A percentile compares a stretch with the other conserved stretches of the same genome.
phyloP scores from a whole-genome alignment of 2,797 vertebrate species.

The Acrossocheilus wenchowensis region DNA sequence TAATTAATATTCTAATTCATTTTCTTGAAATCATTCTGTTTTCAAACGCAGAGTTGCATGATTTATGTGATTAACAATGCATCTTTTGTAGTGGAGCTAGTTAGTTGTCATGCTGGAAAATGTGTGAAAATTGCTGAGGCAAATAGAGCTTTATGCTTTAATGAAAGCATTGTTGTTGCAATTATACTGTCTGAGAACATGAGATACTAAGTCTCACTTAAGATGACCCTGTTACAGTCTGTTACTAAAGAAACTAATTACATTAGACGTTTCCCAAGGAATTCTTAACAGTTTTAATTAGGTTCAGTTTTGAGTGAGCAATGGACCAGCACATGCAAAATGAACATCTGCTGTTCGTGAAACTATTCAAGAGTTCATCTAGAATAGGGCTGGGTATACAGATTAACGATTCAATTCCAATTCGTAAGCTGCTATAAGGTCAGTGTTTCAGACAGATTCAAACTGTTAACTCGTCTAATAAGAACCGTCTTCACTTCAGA shows the following conservation, averaged over 20 bases:
- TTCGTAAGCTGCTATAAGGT: neutral
- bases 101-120: neutral
- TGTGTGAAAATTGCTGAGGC: conserved; percentile 1
- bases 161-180: neutral
- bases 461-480: neutral
- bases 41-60: neutral
- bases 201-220: neutral
- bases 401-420: neutral
- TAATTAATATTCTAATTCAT: neutral
- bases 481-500: neutral
- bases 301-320: neutral
- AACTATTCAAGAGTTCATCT: neutral
- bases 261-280: neutral
- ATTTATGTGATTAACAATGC: conserved; percentile 7
- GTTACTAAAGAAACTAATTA: neutral
- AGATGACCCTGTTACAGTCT: neutral
- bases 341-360: neutral
- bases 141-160: neutral
- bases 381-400: neutral
- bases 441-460: neutral
- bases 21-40: neutral
- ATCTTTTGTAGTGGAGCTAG: neutral
- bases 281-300: conserved; percentile 2
- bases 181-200: neutral
- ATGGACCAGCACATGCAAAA: neutral